Base-by-base conservation (phyloP, 2,113 vertebrate genomes). In the Gallinago jamesoni region DNA sequence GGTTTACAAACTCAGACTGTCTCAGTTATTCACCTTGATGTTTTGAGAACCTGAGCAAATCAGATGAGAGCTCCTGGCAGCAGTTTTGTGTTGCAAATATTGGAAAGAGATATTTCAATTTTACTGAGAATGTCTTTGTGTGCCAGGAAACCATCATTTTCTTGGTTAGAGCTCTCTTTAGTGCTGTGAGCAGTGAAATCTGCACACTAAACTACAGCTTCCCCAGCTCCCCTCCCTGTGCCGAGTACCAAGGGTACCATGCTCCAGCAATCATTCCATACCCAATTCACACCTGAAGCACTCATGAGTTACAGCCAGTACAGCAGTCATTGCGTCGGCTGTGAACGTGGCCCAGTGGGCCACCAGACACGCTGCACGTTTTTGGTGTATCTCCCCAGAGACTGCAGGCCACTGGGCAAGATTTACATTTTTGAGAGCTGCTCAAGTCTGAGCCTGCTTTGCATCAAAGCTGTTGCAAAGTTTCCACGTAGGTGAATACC, bases 1-100 rank as follows among this genome's bases (percentile, higher is more conserved):
- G 70, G 73, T 84, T 82, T 52, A 74, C 57, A 33, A 62, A 66
- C 62, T 83, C 80, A 84, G 62, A 88, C 83, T 68, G 37, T 81
- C 69, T 95, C 93, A 73, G 11, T 96, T 97, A 76, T 70, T 95
- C 90, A 84, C 92, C 86, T 62, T 55, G 73, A 86, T 84, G 73
- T 93, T 82, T 75, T 64, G 41, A 21, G 12, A 94, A 84, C 90
- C 55, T 45, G 90, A 93, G 83, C 83, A 92, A 94, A 93, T 78
- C 83, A 74, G 84, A 67, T 28, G 57, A 92, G 85, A 86, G 86
- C 76, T 94, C 69, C 92, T 66, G 66, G 86, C 86, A 94, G 88
- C 77, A 72, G 48, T 75, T 92, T 78, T 84, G 55, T 75, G 59
- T 24, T 79, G 83, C 83, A 81, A 92, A 87, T 43, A 43, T 1